phyloP scores from a whole-genome alignment of 2,888 invertebrate genomes.

The Polymixis lichenea region DNA sequence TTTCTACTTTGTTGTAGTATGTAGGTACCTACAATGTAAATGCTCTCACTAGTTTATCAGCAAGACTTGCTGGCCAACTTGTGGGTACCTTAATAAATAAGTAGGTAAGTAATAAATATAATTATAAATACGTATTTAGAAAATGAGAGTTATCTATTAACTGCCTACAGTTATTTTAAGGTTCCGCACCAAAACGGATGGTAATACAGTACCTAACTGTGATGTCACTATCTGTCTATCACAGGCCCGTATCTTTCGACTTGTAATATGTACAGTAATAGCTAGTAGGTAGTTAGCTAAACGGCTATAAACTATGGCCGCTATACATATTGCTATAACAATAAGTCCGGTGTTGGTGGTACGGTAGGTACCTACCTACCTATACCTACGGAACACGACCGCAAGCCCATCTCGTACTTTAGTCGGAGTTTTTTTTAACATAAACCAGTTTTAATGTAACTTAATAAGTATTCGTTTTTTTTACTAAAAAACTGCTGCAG shows the following conservation, averaged over 20 bases:
- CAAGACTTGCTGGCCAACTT: background rate
- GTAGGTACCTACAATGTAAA: background rate
- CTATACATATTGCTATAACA: background rate
- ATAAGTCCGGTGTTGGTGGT: background rate
- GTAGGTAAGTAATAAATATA: too few relatives aligned
- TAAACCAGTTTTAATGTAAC: background rate
- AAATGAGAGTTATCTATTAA: too few relatives aligned
- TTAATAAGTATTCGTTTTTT: background rate
- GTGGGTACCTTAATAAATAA: background rate
- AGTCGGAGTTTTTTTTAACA: background rate
- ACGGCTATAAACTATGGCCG: background rate
- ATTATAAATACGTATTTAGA: too few relatives aligned
- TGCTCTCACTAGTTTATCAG: background rate
- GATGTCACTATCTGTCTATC: background rate
- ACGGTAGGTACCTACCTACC: background rate
- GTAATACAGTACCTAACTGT: background rate
- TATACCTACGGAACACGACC: too few relatives aligned
- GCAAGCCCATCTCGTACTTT: too few relatives aligned
- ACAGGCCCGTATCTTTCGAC: background rate
- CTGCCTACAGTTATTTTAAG: background rate
- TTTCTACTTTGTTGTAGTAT: background rate
- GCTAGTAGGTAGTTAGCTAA: too few relatives aligned
- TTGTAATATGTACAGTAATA: too few relatives aligned
- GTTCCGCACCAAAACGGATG: background rate
- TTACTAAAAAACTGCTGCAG: background rate